phyloP scores from a whole-genome alignment of 2,113 vertebrate genomes.

The Saguinus imperator region DNA sequence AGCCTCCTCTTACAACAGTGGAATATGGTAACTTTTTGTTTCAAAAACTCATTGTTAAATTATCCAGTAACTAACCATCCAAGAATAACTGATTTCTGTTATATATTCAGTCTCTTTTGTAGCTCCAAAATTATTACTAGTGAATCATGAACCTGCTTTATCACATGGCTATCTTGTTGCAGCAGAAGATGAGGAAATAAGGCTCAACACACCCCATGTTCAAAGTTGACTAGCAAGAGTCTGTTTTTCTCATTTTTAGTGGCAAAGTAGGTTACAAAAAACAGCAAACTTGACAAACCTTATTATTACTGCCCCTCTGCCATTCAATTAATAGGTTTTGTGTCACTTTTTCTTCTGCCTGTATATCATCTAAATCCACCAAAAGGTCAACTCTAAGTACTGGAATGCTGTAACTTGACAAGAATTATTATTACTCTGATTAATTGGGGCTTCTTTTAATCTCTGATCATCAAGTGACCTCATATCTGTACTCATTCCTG shows the following conservation, averaged over 20 bases:
- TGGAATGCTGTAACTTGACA: background rate
- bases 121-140: background rate
- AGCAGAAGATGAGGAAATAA: background rate
- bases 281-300: background rate
- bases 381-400: background rate
- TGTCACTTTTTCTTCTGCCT: background rate
- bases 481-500: background rate
- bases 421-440: background rate
- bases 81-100: background rate
- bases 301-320: background rate
- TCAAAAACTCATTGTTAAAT: background rate
- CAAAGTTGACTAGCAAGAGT: background rate
- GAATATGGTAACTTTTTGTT: background rate
- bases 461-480: background rate
- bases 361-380: background rate
- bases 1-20: background rate
- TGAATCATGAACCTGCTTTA: background rate
- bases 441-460: background rate
- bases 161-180: background rate
- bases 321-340: background rate
- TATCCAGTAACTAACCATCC: background rate
- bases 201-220: background rate
- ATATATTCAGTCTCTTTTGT: background rate
- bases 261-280: background rate
- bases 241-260: background rate